Evolutionary conservation across 2,797 vertebrate genomes (phyloP).

Genomic region (Typhlichthys eigenmanni): DNA sequence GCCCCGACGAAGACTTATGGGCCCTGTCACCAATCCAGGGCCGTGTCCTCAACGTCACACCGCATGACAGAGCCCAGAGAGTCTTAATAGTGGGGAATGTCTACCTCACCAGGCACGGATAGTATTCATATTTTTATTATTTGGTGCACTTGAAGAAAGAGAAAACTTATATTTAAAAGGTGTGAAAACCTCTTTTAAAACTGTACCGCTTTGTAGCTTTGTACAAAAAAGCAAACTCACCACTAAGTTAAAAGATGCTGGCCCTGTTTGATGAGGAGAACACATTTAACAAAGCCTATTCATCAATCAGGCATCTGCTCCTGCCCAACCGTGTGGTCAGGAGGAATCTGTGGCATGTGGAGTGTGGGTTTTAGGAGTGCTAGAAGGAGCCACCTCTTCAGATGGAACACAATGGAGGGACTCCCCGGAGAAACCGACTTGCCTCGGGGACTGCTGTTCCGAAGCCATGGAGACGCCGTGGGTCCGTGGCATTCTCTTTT

Average conservation of each 20-base stretch:
- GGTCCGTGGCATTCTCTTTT: slow-evolving; percentile 59
- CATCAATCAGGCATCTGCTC: slow-evolving; percentile 61
- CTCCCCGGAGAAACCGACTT: slow-evolving; percentile 35
- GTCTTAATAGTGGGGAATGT: slow-evolving; percentile 36
- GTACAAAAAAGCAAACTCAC: slow-evolving; percentile 17
- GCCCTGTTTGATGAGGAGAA: slow-evolving; percentile 56
- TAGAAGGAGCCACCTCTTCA: slow-evolving; percentile 62
- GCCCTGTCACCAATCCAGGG: slow-evolving; percentile 71
- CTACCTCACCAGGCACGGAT: slow-evolving; percentile 28
- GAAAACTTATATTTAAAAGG: neutral
- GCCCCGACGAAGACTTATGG: slow-evolving; percentile 68
- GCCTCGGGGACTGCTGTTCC: slow-evolving; percentile 48
- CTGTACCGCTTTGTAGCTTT: neutral
- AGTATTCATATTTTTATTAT: neutral
- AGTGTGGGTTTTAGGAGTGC: slow-evolving; percentile 58
- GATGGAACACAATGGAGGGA: slow-evolving; percentile 52
- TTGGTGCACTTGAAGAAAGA: neutral
- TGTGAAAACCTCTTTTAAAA: neutral
- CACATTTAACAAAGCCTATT: slow-evolving; percentile 50
- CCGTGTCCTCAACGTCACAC: slow-evolving; percentile 58
- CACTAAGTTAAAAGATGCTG: slow-evolving; percentile 46
- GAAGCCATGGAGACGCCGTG: slow-evolving; percentile 64
- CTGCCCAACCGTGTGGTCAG: slow-evolving; percentile 64
- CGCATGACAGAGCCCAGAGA: slow-evolving; percentile 69
- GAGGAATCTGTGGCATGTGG: slow-evolving; percentile 68